These are phyloP conservation scores for Dascillus cervinus DNA, from an alignment of 2,888 invertebrate species.

Conservation along the genomic window DNA sequence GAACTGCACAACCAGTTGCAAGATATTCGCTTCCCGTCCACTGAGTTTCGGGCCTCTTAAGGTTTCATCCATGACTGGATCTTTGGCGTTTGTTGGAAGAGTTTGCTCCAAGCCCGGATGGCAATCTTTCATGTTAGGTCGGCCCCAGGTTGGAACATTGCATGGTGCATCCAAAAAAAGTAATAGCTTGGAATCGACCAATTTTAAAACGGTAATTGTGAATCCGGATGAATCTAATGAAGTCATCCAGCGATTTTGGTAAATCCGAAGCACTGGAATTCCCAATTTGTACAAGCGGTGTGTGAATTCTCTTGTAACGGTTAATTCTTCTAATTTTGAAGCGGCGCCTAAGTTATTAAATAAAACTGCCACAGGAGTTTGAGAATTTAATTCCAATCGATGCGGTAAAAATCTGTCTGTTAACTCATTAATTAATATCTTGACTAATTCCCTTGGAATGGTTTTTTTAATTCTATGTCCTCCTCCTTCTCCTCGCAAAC, in stretches of 20 bases:
- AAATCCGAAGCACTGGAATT: conserved; percentile 25
- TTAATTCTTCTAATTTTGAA: conserved; percentile 67
- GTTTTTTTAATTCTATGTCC: conserved; percentile 43
- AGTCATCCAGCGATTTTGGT: conserved; percentile 54
- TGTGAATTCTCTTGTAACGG: conserved; percentile 41
- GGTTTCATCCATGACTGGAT: conserved; percentile 3
- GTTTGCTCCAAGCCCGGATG: background rate
- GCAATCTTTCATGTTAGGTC: background rate
- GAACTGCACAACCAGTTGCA: conserved; percentile 35
- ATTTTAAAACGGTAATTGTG: conserved; percentile 61
- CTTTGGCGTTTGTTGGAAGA: background rate
- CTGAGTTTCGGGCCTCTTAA: conserved; percentile 35
- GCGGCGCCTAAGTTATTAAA: conserved; percentile 70
- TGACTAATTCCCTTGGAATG: conserved; percentile 43
- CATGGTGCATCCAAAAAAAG: conserved; percentile 52
- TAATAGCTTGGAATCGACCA: conserved; percentile 45
- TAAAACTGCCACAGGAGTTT: conserved; percentile 50
- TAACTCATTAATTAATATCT: conserved; percentile 45
- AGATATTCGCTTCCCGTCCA: conserved; percentile 25
- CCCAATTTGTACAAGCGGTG: conserved; percentile 24
- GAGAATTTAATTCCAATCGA: conserved; percentile 20
- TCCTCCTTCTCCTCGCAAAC: conserved; percentile 51
- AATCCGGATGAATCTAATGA: conserved; percentile 74
- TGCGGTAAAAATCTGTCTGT: conserved; percentile 9
- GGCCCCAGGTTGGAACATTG: conserved; percentile 49